Evolutionary conservation across 2,113 vertebrate genomes (phyloP).

Genomic region (Actinemys pallida): DNA sequence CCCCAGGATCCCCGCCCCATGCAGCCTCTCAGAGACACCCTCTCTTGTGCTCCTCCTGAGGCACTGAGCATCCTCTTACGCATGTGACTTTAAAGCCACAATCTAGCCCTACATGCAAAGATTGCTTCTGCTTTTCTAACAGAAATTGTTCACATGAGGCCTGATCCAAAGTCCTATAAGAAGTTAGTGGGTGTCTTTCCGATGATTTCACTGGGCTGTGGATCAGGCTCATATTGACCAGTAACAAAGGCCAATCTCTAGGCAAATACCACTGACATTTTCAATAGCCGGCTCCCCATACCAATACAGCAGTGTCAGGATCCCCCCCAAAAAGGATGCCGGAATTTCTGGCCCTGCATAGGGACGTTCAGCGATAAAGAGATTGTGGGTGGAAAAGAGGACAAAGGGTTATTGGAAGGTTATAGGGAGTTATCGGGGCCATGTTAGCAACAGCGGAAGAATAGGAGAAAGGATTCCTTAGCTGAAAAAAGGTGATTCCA

Average conservation of each 20-base stretch:
- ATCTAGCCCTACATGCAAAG: not conserved
- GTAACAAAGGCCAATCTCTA: not conserved
- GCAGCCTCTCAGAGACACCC: not conserved
- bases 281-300: not conserved
- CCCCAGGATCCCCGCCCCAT: not conserved
- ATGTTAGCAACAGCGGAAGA: not conserved
- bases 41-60: not conserved
- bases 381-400: not conserved
- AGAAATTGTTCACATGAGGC: not conserved
- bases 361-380: not conserved
- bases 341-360: not conserved
- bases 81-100: not conserved
- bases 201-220: not conserved
- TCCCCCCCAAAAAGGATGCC: not conserved
- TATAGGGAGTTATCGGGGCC: rapidly evolving
- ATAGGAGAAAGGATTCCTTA: not conserved
- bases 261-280: not conserved
- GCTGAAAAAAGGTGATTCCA: not conserved
- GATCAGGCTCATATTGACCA: not conserved
- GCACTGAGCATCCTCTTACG: not conserved
- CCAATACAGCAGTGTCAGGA: not conserved
- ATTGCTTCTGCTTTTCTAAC: not conserved
- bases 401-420: not conserved
- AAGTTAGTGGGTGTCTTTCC: not conserved
- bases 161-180: not conserved